These are phyloP conservation scores for Craniophora ligustri DNA, from an alignment of 2,888 invertebrate species.

Conservation along the genomic window DNA sequence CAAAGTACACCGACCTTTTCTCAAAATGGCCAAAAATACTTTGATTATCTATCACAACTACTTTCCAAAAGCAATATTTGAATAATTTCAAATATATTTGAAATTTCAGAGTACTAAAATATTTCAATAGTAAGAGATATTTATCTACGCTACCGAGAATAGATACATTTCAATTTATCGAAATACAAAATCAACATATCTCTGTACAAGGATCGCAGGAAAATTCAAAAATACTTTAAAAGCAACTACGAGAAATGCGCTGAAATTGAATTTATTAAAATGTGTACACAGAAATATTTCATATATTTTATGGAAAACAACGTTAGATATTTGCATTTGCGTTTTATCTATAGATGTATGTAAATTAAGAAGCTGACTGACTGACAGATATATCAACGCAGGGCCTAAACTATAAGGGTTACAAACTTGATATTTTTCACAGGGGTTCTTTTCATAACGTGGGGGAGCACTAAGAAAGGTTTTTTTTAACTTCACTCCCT, in stretches of 20 bases:
- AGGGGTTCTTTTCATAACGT: too few relatives aligned
- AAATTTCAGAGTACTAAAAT: neutral
- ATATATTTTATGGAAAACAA: constrained; percentile 20
- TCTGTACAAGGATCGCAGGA: constrained; percentile 2
- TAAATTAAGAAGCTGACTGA: too few relatives aligned
- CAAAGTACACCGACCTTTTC: too few relatives aligned
- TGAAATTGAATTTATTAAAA: constrained; percentile 26
- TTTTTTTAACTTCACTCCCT: too few relatives aligned
- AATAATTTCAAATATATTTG: neutral
- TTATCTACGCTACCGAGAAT: neutral
- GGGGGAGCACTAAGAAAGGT: too few relatives aligned
- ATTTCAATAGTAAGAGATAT: neutral
- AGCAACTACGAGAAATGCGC: neutral
- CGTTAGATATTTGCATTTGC: constrained; percentile 16
- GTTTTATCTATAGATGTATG: too few relatives aligned
- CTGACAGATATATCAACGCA: too few relatives aligned
- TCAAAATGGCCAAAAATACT: too few relatives aligned
- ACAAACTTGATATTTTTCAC: too few relatives aligned
- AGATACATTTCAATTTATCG: constrained; percentile 1
- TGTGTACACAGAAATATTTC: constrained; percentile 4
- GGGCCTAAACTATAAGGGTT: too few relatives aligned
- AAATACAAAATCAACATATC: constrained; percentile 3
- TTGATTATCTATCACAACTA: too few relatives aligned
- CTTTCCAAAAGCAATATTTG: neutral
- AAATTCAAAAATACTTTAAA: constrained; percentile 7